These are phyloP conservation scores for Chrysolina oricalcia DNA, from an alignment of 2,888 invertebrate species.

Conservation along the genomic window DNA sequence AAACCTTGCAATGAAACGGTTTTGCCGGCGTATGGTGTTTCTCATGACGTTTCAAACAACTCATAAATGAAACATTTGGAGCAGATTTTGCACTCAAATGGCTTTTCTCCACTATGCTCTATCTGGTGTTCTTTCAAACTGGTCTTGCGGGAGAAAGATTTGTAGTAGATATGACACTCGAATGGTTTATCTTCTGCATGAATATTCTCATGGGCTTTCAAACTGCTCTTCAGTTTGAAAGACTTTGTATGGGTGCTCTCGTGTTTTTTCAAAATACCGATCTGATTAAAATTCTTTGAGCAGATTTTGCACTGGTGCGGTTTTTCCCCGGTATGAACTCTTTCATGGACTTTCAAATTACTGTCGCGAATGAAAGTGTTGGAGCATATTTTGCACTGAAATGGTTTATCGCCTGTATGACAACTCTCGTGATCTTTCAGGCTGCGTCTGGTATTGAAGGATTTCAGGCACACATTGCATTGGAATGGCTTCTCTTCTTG, in stretches of 20 bases:
- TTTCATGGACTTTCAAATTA: background rate
- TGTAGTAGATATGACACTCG: background rate
- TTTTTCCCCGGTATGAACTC: background rate
- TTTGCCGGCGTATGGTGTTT: background rate
- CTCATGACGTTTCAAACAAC: background rate
- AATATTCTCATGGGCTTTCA: background rate
- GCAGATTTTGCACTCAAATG: background rate
- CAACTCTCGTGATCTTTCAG: background rate
- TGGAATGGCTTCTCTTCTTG: background rate
- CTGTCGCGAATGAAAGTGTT: background rate
- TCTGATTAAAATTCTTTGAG: background rate
- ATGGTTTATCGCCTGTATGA: background rate
- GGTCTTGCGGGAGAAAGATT: background rate
- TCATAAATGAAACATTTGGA: background rate
- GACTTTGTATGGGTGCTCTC: background rate
- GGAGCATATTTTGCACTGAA: background rate
- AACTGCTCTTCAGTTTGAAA: background rate
- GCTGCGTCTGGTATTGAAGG: background rate
- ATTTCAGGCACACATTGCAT: background rate
- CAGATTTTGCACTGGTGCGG: background rate
- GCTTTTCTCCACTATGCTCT: background rate
- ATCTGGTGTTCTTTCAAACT: background rate
- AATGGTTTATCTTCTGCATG: background rate
- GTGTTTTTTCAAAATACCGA: background rate
- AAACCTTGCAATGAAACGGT: background rate